phyloP scores from a whole-genome alignment of 2,113 vertebrate species.

The Alethe castanea region DNA sequence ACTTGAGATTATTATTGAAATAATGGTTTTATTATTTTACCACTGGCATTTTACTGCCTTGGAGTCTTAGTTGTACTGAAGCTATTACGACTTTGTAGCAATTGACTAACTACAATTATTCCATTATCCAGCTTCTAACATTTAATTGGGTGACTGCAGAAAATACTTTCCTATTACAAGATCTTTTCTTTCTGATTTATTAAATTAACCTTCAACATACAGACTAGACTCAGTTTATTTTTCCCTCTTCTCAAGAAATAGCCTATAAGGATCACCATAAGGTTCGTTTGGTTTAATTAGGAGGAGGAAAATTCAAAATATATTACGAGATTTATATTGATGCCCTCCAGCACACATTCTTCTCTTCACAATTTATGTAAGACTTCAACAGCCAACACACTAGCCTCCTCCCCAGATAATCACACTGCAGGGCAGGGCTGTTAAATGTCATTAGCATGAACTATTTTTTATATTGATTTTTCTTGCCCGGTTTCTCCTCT shows the following conservation, averaged over 20 bases:
- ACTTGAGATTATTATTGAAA: slow-evolving; percentile 63
- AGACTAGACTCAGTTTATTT: not conserved
- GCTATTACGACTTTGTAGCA: slow-evolving; percentile 61
- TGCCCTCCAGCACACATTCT: slow-evolving; percentile 15
- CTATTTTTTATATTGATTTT: slow-evolving; percentile 29
- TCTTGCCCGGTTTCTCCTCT: not conserved
- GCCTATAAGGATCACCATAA: not conserved
- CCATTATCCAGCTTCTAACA: slow-evolving; percentile 51
- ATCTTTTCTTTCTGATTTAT: slow-evolving; percentile 59
- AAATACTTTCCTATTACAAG: slow-evolving; percentile 32
- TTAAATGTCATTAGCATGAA: slow-evolving; percentile 33
- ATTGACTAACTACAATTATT: slow-evolving; percentile 64
- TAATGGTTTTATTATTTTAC: slow-evolving; percentile 65
- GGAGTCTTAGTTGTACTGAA: slow-evolving; percentile 33
- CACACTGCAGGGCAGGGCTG: not conserved
- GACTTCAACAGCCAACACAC: not conserved
- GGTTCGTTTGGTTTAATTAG: not conserved
- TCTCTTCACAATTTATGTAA: slow-evolving; percentile 11
- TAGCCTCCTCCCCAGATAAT: not conserved
- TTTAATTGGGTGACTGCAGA: slow-evolving; percentile 43
- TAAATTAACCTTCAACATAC: slow-evolving; percentile 19
- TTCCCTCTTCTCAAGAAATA: not conserved
- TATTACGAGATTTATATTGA: not conserved
- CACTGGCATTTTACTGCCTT: slow-evolving; percentile 46
- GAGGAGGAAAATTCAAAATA: not conserved